A percentile compares a stretch with the other conserved stretches of the same genome.
These are phyloP conservation scores for Capitella teleta DNA, from an alignment of 1,140 invertebrate species.

Conservation along the genomic window DNA sequence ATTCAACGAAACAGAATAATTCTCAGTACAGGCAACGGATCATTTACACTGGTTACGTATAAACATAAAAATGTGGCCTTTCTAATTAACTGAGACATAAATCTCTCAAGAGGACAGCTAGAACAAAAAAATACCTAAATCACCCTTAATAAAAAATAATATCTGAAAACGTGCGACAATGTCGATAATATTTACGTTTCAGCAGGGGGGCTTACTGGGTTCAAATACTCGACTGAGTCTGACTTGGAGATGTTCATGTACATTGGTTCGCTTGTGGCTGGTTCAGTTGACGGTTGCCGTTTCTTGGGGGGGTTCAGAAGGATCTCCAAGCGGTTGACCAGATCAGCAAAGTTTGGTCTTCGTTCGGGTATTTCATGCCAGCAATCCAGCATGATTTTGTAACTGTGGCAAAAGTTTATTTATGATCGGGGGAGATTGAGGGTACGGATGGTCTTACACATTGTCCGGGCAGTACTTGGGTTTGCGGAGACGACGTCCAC, in stretches of 20 bases:
- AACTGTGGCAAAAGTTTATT: slow-evolving; percentile 43
- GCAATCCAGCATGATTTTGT: slow-evolving; percentile 72
- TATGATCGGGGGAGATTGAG: background rate
- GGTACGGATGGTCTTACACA: slow-evolving; percentile 6
- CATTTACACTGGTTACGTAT: too few species aligned
- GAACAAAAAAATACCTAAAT: too few species aligned
- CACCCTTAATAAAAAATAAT: too few species aligned
- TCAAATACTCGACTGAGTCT: too few species aligned
- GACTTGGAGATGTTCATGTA: slow-evolving; percentile 9
- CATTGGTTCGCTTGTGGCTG: slow-evolving; percentile 1
- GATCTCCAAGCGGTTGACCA: slow-evolving; percentile 57
- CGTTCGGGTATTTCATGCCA: slow-evolving; percentile 67
- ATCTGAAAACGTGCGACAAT: too few species aligned
- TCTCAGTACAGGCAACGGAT: too few species aligned
- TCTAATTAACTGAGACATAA: too few species aligned
- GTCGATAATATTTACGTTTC: too few species aligned
- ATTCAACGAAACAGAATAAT: too few species aligned
- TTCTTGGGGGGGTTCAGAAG: slow-evolving; percentile 11
- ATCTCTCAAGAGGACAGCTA: too few species aligned
- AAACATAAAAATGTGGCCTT: too few species aligned
- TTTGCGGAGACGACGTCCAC: slow-evolving; percentile 9
- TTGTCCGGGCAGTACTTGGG: slow-evolving; percentile 14
- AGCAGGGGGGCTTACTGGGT: too few species aligned
- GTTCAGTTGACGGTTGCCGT: background rate
- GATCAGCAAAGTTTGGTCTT: slow-evolving; percentile 64